phyloP scores from a whole-genome alignment of 2,113 vertebrate genomes.

The Chloropsis cyanopogon region DNA sequence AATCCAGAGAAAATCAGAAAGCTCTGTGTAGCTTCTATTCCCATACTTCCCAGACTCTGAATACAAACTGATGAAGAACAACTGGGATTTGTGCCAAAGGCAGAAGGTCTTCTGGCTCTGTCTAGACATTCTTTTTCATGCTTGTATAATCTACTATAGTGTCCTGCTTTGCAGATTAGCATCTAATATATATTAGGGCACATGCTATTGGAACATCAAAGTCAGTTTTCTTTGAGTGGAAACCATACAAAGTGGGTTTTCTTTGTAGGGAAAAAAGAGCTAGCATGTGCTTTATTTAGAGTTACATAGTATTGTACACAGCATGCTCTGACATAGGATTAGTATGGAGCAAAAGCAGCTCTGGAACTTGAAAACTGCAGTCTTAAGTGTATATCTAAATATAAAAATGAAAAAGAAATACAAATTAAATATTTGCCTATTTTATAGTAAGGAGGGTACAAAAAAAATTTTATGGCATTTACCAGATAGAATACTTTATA shows the following conservation, averaged over 20 bases:
- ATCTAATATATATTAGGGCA: background rate
- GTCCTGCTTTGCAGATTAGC: background rate
- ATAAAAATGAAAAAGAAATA: background rate
- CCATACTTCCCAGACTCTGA: background rate
- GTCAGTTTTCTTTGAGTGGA: background rate
- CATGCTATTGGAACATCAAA: background rate
- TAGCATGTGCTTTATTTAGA: background rate
- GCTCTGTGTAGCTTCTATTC: background rate
- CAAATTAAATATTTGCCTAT: background rate
- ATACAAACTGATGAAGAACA: background rate
- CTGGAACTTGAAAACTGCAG: background rate
- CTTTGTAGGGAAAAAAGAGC: background rate
- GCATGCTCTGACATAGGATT: background rate
- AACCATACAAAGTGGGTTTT: background rate
- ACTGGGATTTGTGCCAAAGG: background rate
- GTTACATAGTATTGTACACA: background rate
- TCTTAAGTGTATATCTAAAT: background rate
- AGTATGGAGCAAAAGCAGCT: background rate
- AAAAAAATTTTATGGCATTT: background rate
- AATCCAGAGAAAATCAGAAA: background rate
- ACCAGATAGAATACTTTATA: background rate
- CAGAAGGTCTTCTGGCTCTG: background rate
- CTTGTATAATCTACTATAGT: background rate
- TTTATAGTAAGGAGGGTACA: background rate
- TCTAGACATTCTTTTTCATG: background rate